Evolutionary conservation across 35 echinoderm and acorn worm species (phyloP).

Genomic region (Strongylocentrotus purpuratus): DNA sequence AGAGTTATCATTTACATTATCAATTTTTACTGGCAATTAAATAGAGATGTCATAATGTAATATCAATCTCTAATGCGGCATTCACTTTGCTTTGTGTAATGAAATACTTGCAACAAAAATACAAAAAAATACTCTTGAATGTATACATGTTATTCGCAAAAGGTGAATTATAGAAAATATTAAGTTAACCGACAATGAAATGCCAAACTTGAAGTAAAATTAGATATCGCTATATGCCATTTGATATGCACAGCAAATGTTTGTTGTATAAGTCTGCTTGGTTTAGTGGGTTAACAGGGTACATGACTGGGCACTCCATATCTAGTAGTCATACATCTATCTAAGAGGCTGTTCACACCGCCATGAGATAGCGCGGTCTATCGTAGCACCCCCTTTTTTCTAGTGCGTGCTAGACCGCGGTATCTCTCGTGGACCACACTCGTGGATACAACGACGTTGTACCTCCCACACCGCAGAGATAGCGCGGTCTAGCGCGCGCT

Average conservation of each 20-base stretch:
- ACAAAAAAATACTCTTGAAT: background rate
- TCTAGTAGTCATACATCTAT: background rate
- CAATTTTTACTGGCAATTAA: background rate
- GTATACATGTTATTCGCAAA: background rate
- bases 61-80: background rate
- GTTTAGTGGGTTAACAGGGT: background rate
- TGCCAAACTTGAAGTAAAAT: background rate
- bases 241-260: background rate
- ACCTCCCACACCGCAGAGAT: too few species aligned
- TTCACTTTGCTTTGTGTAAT: too few species aligned
- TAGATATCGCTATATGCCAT: background rate
- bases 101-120: background rate
- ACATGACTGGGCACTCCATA: background rate
- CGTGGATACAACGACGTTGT: too few species aligned
- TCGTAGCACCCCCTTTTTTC: too few species aligned
- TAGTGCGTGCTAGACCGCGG: too few species aligned
- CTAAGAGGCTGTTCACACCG: too few species aligned
- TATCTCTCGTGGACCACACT: too few species aligned
- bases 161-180: background rate
- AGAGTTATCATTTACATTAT: background rate
- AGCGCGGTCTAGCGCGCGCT: too few species aligned
- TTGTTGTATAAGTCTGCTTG: background rate
- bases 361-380: too few species aligned
- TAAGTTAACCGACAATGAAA: background rate
- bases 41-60: background rate